Evolutionary conservation across 2,888 invertebrate species (phyloP).

Genomic region (Taphrorychus bicolor): DNA sequence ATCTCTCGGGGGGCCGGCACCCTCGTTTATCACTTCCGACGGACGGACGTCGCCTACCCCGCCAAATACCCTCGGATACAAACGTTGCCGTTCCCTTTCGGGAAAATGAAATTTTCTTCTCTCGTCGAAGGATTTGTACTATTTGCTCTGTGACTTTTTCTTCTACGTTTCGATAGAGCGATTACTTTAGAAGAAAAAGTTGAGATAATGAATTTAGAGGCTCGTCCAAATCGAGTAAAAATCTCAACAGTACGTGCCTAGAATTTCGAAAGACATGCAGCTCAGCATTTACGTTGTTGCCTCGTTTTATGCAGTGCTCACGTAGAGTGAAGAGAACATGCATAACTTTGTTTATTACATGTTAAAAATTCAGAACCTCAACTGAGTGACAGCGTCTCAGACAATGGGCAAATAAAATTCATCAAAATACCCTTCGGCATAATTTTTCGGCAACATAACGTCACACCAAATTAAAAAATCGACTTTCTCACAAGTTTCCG

Average conservation of each 20-base stretch:
- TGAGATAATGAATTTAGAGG: conserved; percentile 58
- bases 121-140: conserved; percentile 1
- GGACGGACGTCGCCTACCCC: conserved; percentile 39
- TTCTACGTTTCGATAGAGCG: not conserved
- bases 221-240: conserved; percentile 58
- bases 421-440: no score
- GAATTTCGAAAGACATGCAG: conserved; percentile 47
- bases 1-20: conserved; percentile 36
- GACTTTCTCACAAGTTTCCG: conserved; percentile 1
- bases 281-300: conserved; percentile 8
- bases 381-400: not conserved
- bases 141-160: not conserved
- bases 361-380: not conserved
- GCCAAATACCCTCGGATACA: conserved; percentile 27
- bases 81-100: conserved; percentile 24
- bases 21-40: conserved; percentile 44
- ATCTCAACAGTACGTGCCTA: conserved; percentile 58
- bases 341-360: conserved; percentile 2
- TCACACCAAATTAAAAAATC: not conserved
- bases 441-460: no score
- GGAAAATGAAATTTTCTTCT: conserved; percentile 8
- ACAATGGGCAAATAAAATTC: not conserved
- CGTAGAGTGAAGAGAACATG: conserved; percentile 8
- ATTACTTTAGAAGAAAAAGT: not conserved
- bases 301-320: conserved; percentile 1